Conservation (phyloP, 2,888 invertebrate genomes). For the Steinernema hermaphroditum region DNA sequence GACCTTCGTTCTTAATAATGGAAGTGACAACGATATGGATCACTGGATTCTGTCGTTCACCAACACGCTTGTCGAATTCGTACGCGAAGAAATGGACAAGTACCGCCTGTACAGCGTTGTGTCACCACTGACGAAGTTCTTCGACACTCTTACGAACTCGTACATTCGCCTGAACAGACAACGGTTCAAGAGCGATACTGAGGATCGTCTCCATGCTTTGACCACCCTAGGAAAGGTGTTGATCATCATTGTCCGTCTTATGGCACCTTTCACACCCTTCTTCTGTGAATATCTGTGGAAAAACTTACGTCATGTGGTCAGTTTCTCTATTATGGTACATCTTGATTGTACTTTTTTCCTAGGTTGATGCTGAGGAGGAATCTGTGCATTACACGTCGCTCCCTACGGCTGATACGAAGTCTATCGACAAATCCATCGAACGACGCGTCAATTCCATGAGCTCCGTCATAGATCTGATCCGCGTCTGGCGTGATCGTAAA, state of each 20-base stretch:
- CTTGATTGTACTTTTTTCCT: too few species aligned
- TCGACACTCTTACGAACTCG: constrained; percentile 97
- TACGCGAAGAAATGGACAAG: constrained; percentile 83
- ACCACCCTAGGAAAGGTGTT: constrained; percentile 86
- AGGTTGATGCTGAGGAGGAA: constrained; percentile 61
- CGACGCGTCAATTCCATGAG: constrained; percentile 87
- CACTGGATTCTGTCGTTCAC: constrained; percentile 95
- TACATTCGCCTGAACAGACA: constrained; percentile 95
- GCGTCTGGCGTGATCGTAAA: constrained; percentile 87
- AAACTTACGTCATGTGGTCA: constrained; percentile 73
- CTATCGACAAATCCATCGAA: constrained; percentile 85
- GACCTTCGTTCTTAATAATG: constrained; percentile 44
- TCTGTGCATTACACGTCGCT: constrained; percentile 92
- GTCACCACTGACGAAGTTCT: constrained; percentile 88
- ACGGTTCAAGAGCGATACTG: constrained; percentile 76
- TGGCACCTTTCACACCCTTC: constrained; percentile 97
- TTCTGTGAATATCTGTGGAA: constrained; percentile 93
- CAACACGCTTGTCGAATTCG: constrained; percentile 84
- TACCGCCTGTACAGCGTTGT: constrained; percentile 94
- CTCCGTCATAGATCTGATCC: constrained; percentile 87
- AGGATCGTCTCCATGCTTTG: constrained; percentile 82
- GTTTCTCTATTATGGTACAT: constrained; percentile 66
- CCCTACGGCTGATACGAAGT: constrained; percentile 73
- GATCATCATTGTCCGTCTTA: constrained; percentile 83
- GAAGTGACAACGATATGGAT: constrained; percentile 83